These are phyloP conservation scores for Drosophila nikananu DNA, from an alignment of 1,140 invertebrate genomes.

Conservation along the genomic window DNA sequence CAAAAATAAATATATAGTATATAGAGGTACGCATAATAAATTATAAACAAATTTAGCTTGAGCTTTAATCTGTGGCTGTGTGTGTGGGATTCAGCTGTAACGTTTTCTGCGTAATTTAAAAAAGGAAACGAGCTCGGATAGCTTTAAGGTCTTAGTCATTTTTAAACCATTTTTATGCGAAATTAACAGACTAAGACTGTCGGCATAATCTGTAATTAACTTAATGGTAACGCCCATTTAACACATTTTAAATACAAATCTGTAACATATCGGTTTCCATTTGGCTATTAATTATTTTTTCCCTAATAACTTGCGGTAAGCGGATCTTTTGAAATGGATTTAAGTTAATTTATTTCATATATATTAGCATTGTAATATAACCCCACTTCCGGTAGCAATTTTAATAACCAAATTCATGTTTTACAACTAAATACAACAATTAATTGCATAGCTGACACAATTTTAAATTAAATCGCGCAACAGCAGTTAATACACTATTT, in stretches of 20 bases:
- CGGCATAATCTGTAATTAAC: slow-evolving; percentile 12
- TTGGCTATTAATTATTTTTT: neutral
- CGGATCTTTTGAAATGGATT: neutral
- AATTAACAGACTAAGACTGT: slow-evolving; percentile 1
- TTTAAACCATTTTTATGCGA: slow-evolving; percentile 6
- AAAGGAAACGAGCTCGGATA: slow-evolving; percentile 25
- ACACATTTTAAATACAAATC: slow-evolving; percentile 14
- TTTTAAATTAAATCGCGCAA: neutral
- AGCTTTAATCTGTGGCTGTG: slow-evolving; percentile 32
- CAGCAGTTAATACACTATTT: neutral
- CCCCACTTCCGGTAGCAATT: slow-evolving; percentile 1
- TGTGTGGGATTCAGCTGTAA: slow-evolving; percentile 39
- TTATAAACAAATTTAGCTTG: slow-evolving; percentile 59
- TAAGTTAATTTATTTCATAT: neutral
- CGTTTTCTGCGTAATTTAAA: slow-evolving; percentile 14
- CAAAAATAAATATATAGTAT: slow-evolving; percentile 48
- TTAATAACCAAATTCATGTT: slow-evolving; percentile 1
- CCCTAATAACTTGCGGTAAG: neutral
- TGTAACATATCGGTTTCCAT: slow-evolving; percentile 6
- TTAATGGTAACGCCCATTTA: slow-evolving; percentile 13
- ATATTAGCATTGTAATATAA: neutral
- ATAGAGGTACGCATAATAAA: slow-evolving; percentile 53
- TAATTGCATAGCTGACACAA: neutral
- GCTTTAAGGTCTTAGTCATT: slow-evolving; percentile 1
- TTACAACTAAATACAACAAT: neutral